Evolutionary conservation across 2,797 vertebrate species (phyloP), one percentile per base, ranked within the genome.

Genomic region (Halcyon badia): DNA sequence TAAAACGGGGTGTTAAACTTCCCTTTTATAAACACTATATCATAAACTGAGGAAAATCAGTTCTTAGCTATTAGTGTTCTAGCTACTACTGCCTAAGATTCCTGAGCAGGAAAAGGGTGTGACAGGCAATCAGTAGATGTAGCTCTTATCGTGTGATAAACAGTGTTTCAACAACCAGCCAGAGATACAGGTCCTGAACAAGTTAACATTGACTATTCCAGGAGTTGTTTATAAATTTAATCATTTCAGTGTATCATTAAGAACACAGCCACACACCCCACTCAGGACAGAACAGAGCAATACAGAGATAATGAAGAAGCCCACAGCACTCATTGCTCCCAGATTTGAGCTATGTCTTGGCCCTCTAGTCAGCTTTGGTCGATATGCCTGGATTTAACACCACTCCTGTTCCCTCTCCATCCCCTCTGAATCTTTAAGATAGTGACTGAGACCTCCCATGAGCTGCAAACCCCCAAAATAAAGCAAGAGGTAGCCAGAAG

Each of bases 101-200:
- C 78, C 83, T 66, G 70, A 92, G 89, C 73, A 95, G 95, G 89
- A 96, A 96, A 94, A 94, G 78, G 91, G 90, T 78, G 94, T 94
- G 91, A 84, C 85, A 83, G 56, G 72, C 85, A 96, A 95, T 94
- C 80, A 93, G 82, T 65, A 94, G 89, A 91, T 87, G 82, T 46
- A 95, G 79, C 25, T 86, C 42, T 91, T 93, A 94, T 61, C 41
- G 0, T 19, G 75, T 49, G 26, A 95, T 71, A 93, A 96, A 94
- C 24, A 83, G 57, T 44, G 30, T 81, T 94, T 78, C 62, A 95
- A 90, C 57, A 90, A 33, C 31, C n/a, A 93, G 31, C 18, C 84
- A 75, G 57, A 91, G 64, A 88, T 26, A 73, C 33, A 83, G 49
- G 52, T 80, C 69, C 82, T 78, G 79, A 91, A 78, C 44, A 85